A percentile compares a stretch with the other conserved stretches of the same genome.
These are phyloP conservation scores for Pelmatolapia mariae DNA, from an alignment of 2,113 vertebrate genomes.

Conservation along the genomic window DNA sequence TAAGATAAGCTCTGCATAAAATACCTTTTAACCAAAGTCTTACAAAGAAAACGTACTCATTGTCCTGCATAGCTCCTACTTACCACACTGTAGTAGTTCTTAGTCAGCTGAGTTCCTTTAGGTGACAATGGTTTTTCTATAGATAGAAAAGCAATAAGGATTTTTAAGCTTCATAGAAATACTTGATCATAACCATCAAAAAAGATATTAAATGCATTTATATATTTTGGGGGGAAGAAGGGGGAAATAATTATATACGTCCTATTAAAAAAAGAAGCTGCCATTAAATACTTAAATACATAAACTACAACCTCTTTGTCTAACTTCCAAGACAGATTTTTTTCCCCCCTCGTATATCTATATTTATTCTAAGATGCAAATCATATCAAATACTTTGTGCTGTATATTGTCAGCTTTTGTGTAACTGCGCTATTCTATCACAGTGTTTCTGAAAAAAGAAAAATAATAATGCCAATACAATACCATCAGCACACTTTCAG, in stretches of 20 bases:
- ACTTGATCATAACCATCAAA: background rate
- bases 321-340: background rate
- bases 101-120: conserved; percentile 88
- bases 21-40: background rate
- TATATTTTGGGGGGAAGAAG: background rate
- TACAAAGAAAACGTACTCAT: rapidly evolving
- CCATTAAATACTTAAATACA: background rate
- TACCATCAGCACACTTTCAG: background rate
- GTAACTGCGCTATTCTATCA: background rate
- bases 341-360: rapidly evolving
- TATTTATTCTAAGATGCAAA: background rate
- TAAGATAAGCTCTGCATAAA: background rate
- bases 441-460: background rate
- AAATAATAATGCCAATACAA: background rate
- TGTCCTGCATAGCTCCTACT: conserved; percentile 46
- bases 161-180: background rate
- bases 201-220: background rate
- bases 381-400: background rate
- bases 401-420: background rate
- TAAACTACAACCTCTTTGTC: background rate
- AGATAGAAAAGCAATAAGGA: background rate
- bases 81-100: conserved; percentile 97
- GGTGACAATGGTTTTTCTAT: conserved; percentile 92
- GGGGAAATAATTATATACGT: background rate
- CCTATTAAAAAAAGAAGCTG: background rate